Conservation (phyloP, 2,113 vertebrate genomes). For the Haemorhous mexicanus region DNA sequence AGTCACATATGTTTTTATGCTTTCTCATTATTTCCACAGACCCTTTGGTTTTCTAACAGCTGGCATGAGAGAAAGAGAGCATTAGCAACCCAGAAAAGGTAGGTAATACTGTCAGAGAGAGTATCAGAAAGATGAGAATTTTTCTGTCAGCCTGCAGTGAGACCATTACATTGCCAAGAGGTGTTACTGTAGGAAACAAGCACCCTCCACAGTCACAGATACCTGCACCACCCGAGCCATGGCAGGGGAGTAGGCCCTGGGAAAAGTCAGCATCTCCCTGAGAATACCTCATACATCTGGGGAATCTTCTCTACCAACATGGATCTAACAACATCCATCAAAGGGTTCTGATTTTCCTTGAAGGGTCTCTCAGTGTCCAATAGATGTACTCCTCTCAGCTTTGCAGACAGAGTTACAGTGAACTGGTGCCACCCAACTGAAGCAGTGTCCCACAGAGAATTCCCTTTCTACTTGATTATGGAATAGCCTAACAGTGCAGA, state of each 20-base stretch:
- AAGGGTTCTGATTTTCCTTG: background rate
- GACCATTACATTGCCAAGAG: background rate
- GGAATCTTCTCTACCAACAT: background rate
- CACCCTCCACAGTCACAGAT: background rate
- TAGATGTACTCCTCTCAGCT: background rate
- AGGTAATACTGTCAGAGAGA: background rate
- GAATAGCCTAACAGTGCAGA: background rate
- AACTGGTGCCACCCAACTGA: background rate
- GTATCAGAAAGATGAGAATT: background rate
- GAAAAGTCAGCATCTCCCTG: background rate
- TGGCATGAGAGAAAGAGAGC: background rate
- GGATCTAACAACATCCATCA: background rate
- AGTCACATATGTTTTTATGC: background rate
- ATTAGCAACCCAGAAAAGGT: background rate
- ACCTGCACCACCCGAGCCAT: background rate
- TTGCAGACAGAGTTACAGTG: background rate
- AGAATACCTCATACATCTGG: background rate
- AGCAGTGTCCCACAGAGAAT: background rate
- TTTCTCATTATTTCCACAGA: background rate
- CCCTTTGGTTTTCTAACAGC: background rate
- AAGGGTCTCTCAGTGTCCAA: background rate
- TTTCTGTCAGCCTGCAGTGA: background rate
- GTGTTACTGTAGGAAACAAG: accelerated
- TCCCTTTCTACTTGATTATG: background rate
- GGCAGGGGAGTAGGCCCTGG: background rate